Percentiles rank a stretch among this genome's conserved stretches.
Evolutionary conservation across 2,113 vertebrate genomes (phyloP).

Genomic region (Narcine bancroftii): DNA sequence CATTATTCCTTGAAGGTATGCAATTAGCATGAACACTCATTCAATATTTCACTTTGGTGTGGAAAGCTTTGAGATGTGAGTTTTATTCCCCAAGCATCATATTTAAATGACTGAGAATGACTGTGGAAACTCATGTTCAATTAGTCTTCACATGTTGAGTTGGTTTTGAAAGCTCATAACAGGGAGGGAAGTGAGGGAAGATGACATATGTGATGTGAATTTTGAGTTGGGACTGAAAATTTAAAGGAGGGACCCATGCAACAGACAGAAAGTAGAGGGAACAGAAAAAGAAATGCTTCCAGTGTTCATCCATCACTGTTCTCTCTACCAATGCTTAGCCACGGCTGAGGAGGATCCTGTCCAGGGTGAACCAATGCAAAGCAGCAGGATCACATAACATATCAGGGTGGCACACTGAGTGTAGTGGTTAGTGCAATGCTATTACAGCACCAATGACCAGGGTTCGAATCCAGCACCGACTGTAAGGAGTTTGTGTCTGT

Average conservation of each 20-base stretch:
- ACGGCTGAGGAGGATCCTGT: no score
- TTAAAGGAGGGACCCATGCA: background rate
- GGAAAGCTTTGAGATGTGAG: background rate
- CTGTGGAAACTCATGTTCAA: background rate
- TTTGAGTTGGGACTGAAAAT: background rate
- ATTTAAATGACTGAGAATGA: background rate
- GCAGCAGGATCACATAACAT: no score
- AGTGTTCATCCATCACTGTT: background rate
- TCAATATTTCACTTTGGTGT: background rate
- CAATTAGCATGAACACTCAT: background rate
- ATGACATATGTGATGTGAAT: background rate
- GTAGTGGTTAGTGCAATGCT: no score
- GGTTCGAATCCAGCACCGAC: no score
- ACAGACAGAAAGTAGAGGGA: background rate
- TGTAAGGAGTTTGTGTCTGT: no score
- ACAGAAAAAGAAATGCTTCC: background rate
- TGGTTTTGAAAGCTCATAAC: background rate
- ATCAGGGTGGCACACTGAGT: no score
- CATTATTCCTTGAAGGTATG: background rate
- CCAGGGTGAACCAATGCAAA: no score
- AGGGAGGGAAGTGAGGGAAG: background rate
- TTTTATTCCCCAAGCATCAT: background rate
- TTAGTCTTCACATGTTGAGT: background rate
- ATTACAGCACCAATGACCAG: no score
- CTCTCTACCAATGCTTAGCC: background rate